phyloP scores from a whole-genome alignment of 2,797 vertebrate species.

The Peromyscus attwateri region DNA sequence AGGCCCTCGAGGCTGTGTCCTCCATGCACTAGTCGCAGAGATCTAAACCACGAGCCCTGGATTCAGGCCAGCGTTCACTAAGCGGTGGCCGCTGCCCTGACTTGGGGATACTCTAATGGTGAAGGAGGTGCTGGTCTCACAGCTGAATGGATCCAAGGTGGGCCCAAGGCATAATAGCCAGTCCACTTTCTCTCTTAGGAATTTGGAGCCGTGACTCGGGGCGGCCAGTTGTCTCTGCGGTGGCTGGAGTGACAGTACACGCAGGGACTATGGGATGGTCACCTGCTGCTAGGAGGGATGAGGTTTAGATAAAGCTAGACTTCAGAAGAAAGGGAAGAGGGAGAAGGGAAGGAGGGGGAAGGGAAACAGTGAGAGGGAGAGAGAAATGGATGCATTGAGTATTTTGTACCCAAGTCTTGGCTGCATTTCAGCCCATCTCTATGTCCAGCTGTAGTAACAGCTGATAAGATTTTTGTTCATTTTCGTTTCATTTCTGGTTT shows the following conservation, averaged over 20 bases:
- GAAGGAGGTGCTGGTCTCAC: not conserved
- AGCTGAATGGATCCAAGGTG: not conserved
- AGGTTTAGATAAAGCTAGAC: constrained; percentile 8
- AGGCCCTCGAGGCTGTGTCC: not conserved
- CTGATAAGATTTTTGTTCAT: not conserved
- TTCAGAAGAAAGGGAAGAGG: not conserved
- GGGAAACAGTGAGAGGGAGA: not conserved
- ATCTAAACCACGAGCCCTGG: not conserved
- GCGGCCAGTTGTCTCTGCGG: not conserved
- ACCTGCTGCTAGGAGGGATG: not conserved
- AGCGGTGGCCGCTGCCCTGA: not conserved
- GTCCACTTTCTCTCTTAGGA: constrained; percentile 29
- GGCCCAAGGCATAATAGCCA: not conserved
- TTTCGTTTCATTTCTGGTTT: too few species aligned
- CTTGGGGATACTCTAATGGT: not conserved
- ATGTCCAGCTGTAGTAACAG: not conserved
- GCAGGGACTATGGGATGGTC: not conserved
- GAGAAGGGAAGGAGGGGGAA: too few species aligned
- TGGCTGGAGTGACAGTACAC: not conserved
- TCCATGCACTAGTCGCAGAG: not conserved
- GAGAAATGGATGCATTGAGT: too few species aligned
- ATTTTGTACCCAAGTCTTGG: not conserved
- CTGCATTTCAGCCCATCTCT: not conserved
- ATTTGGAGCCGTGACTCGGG: constrained; percentile 30
- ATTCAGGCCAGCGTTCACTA: not conserved